Base-by-base conservation (phyloP, 2,888 invertebrate species). In the Drosophila subsilvestris region DNA sequence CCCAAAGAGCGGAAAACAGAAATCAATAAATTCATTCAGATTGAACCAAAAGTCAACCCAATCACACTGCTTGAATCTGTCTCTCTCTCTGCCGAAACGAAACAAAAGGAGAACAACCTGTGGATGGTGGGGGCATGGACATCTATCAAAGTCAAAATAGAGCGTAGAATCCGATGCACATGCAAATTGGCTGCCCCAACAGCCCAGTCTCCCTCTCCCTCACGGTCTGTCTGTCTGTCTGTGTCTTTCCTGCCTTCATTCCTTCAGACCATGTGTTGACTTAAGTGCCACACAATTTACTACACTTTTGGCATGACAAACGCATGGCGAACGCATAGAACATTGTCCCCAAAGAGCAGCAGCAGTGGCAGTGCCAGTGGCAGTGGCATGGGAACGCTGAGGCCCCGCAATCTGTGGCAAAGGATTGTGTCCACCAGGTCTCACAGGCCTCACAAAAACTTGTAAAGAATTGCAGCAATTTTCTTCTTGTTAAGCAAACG, bases 81-180 rank as follows among this genome's bases (percentile, higher is more conserved):
- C 45, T 10, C 29, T 76, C 69, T 74, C 49, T 25, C 45, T 10
- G 42, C 17, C 20, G 12, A 29, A 42, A 10, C 49, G 44, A 61
- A 70, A 71, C 68, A 57, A 70, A 76, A 68, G 63, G 69, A 37
- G 37, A n/a, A 37, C 59, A 74, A 73, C 79, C 87, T 69, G 82
- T 74, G 72, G 84, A 14, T 12, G 32, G 1, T 5, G 32, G 32
- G 14, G 2, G 14, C 5, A 32, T 12, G n/a, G 37, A 86, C 90
- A 92, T 92, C 90, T 89, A 90, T 92, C 92, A 92, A 92, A 91
- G 92, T 92, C 92, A 90, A 89, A 90, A 86, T 89, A 88, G 89
- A 90, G 83, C 80, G 74, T 70, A 62, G 84, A 88, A 89, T 89
- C 88, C 79, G 61, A 61, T 62, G 69, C 57, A 70, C 71, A 84